Evolutionary conservation across 2,888 invertebrate species (phyloP).

Genomic region (Sphinx pinastri): DNA sequence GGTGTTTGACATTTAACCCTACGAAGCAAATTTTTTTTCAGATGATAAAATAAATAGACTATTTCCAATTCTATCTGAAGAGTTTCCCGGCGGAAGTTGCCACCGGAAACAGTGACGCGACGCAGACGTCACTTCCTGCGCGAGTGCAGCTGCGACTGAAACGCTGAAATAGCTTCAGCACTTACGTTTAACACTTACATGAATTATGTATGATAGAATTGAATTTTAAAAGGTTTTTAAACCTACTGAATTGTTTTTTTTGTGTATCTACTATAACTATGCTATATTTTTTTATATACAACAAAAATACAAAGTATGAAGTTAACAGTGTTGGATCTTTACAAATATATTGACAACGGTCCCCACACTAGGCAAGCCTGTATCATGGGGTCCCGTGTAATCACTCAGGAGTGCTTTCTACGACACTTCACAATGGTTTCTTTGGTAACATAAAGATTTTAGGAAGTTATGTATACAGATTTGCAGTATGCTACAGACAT

Average conservation of each 20-base stretch:
- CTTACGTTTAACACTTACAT: not conserved
- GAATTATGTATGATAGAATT: not conserved
- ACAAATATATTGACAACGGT: too few relatives aligned
- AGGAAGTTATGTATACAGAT: too few relatives aligned
- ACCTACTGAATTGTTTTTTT: not conserved
- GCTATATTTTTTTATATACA: too few relatives aligned
- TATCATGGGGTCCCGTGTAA: too few relatives aligned
- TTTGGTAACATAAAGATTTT: too few relatives aligned
- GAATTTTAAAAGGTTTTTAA: not conserved
- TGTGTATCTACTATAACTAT: not conserved
- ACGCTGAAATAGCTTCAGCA: not conserved
- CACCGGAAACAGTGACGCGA: slow-evolving; percentile 25
- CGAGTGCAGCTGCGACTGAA: slow-evolving; percentile 3
- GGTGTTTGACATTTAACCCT: too few relatives aligned
- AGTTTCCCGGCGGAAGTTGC: slow-evolving; percentile 17
- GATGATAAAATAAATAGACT: not conserved
- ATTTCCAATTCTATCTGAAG: slow-evolving; percentile 30
- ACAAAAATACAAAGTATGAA: too few relatives aligned
- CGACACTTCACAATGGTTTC: too few relatives aligned
- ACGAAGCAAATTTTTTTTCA: not conserved
- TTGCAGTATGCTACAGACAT: too few relatives aligned
- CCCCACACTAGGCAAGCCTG: too few relatives aligned
- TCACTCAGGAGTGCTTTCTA: too few relatives aligned
- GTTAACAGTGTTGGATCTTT: too few relatives aligned
- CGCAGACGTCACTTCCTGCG: slow-evolving; percentile 21